Base-by-base conservation (phyloP, 1,140 invertebrate species). In the Drosophila obscura region DNA sequence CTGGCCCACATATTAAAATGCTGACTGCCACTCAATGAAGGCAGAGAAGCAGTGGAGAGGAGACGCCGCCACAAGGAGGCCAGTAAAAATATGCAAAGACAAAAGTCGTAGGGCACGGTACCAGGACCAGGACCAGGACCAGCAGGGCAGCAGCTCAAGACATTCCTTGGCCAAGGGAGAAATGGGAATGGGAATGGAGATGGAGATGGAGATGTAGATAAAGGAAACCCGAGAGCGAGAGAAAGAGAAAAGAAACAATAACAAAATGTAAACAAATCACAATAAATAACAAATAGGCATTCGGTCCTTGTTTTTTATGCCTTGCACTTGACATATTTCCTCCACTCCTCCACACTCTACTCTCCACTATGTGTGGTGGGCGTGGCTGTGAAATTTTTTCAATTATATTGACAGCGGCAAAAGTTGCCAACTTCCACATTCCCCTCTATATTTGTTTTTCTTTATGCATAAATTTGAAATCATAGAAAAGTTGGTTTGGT, bases 211-310 rank as follows among this genome's bases (percentile, higher is more conserved):
- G 6, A 41, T 24, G 26, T 5, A 28, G 19, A n/a, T n/a, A 39
- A 31, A 4, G 13, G 11, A 35, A 61, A 6, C 5, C 7, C 26
- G 35, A 53, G 41, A 41, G 28, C 11, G 15, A 51, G 69, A 64
- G 39, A 61, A 4, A 16, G 9, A 56, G 9, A 22, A 24, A 24
- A 22, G n/a, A 15, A 39, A 62, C 2, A 51, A 41, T 15, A n/a
- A 53, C 51, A 68, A 50, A 56, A 44, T 69, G 66, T 68, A 69
- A 68, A 69, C 64, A 69, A 69, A 68, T 69, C 64, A 69, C 66
- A 68, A 69, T 69, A 69, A 68, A 69, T 44, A 58, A 35, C 35
- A 69, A 69, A 69, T 19, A 69, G 64, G 64, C 66, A 69, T 68
- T 57, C 51, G 11, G 51, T 57, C 64, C 63, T 63, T 49, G 46